phyloP scores from a whole-genome alignment of 1,140 invertebrate species.

The Macrobrachium nipponense region DNA sequence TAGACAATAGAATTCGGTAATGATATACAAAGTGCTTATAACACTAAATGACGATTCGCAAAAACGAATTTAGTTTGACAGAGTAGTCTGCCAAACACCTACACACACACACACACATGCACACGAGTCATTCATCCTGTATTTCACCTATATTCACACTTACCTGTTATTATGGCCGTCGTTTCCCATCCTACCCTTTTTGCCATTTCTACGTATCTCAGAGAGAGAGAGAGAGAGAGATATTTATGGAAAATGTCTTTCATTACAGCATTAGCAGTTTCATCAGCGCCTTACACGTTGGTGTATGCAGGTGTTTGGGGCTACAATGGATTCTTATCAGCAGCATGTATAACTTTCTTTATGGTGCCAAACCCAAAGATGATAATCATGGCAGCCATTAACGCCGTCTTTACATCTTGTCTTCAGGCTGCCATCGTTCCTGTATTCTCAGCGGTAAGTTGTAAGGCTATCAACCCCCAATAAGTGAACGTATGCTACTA shows the following conservation, averaged over 20 bases:
- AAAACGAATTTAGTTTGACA: too few species aligned
- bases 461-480: too few species aligned
- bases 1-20: too few species aligned
- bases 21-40: too few species aligned
- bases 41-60: too few species aligned
- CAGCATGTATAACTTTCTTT: constrained; percentile 57
- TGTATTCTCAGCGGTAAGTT: constrained; percentile 51
- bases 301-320: constrained; percentile 60
- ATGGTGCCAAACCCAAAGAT: constrained; percentile 30
- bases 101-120: too few species aligned
- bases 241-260: neutral
- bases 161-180: too few species aligned
- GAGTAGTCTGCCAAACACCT: too few species aligned
- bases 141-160: too few species aligned
- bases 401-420: constrained; percentile 49
- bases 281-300: constrained; percentile 19
- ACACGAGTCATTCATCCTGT: too few species aligned
- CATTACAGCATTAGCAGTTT: constrained; percentile 22
- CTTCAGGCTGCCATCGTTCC: constrained; percentile 45
- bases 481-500: too few species aligned
- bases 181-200: too few species aligned
- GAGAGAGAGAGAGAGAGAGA: neutral
- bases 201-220: neutral
- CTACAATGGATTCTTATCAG: constrained; percentile 61
- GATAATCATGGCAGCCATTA: constrained; percentile 46